Conservation (phyloP, 2,888 invertebrate genomes). For the Gastrophysa polygoni region DNA sequence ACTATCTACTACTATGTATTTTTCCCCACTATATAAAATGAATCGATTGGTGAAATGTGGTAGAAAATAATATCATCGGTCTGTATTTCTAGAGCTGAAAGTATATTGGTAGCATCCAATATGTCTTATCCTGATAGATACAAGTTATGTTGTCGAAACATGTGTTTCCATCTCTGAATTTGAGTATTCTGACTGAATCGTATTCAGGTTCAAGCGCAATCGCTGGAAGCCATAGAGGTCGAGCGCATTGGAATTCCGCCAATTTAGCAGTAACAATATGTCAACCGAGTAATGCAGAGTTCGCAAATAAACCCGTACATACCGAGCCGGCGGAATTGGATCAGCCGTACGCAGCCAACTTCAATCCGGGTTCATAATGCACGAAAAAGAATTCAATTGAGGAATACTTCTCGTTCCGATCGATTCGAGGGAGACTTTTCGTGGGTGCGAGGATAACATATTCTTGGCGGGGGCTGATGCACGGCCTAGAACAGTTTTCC, state of each 20-base stretch:
- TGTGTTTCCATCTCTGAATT: too few species aligned
- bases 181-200: too few species aligned
- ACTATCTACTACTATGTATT: too few species aligned
- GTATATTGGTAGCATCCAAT: too few species aligned
- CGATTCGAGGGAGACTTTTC: not conserved
- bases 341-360: not conserved
- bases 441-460: conserved; percentile 9
- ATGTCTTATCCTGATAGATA: too few species aligned
- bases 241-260: not conserved
- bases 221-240: too few species aligned
- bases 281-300: not conserved
- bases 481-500: conserved; percentile 25
- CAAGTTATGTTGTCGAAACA: too few species aligned
- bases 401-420: not conserved
- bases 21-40: too few species aligned
- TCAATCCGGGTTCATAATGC: not conserved
- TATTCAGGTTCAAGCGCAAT: not conserved
- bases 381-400: not conserved
- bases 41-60: too few species aligned
- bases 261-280: not conserved
- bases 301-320: not conserved
- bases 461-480: conserved; percentile 13
- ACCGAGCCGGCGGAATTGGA: not conserved
- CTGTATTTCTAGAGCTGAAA: too few species aligned
- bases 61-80: too few species aligned